Conservation (phyloP, 2,888 invertebrate genomes). For the Melipona bicolor region DNA sequence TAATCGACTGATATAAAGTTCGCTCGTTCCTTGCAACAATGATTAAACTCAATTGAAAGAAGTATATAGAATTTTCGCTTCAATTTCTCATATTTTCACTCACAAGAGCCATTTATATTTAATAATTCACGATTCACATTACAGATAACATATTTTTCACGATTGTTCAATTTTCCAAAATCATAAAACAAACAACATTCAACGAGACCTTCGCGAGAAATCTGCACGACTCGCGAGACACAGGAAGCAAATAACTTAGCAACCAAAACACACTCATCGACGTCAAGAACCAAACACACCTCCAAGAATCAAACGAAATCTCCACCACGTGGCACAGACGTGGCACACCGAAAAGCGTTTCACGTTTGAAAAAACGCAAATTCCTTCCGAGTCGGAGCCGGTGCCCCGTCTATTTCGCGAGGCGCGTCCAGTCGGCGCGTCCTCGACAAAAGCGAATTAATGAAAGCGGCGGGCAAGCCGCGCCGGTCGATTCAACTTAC, state of each 20-base stretch:
- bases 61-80: too few species aligned
- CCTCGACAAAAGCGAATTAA: constrained; percentile 33
- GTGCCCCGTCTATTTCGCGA: background rate
- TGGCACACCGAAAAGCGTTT: background rate
- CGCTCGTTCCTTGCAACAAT: constrained; percentile 14
- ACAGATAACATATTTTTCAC: too few species aligned
- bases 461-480: constrained; percentile 9
- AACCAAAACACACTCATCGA: background rate
- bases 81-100: too few species aligned
- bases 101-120: too few species aligned
- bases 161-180: too few species aligned
- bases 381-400: background rate
- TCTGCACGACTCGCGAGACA: background rate
- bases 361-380: background rate
- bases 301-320: too few species aligned
- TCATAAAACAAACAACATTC: background rate
- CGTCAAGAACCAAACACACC: background rate
- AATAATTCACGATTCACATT: too few species aligned
- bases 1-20: background rate
- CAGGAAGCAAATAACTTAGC: background rate
- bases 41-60: constrained; percentile 8
- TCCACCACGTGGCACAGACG: too few species aligned
- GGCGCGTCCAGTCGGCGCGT: background rate
- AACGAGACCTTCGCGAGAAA: background rate
- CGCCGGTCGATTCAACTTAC: constrained; percentile 25